Evolutionary conservation across 2,888 invertebrate genomes (phyloP), one percentile per base, ranked within the genome.

Genomic region (Phasia obesa): DNA sequence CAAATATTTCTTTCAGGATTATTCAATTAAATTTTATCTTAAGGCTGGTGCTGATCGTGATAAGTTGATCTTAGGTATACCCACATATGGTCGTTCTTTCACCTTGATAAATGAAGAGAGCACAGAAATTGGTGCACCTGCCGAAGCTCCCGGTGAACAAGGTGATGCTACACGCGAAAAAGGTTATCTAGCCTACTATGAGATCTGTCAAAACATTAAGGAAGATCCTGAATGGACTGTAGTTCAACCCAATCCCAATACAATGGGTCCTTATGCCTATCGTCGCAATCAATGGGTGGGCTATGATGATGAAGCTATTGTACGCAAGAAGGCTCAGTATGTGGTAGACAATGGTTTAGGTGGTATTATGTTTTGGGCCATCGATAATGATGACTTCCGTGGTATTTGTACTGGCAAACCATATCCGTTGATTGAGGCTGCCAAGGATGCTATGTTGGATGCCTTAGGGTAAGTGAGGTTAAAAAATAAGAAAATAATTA

Each of bases 331-430:
- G 93, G 95, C 96, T 0, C 94, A 95, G 87, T 98, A 97, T 88
- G 97, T 97, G 0, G 95, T 95, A 38, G 95, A 97, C 81, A 95
- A 96, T 85, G 94, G 94, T 69, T 93, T 98, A 25, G 98, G 98
- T 86, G 98, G 98, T 88, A 87, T 90, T 87, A 92, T 92, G 91
- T 92, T 91, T 84, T 92, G 91, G 91, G 96, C 97, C 0, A 96
- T 98, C 86, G 98, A 98, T 92, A 98, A 97, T 90, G 98, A 98
- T 85, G 98, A 98, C 89, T 98, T 98, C 93, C 94, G 97, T 59
- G 98, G 98, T n/a, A 94, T 93, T 42, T 98, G 98, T 89, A 96
- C 96, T 85, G 95, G 94, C 27, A 95, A 95, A 88, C 95, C 97
- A 0, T 98, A 97, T 92, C 98, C 98, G 0, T 92, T 98, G 60